Conservation (phyloP, 2,797 vertebrate species). For the Muscicapa striata region DNA sequence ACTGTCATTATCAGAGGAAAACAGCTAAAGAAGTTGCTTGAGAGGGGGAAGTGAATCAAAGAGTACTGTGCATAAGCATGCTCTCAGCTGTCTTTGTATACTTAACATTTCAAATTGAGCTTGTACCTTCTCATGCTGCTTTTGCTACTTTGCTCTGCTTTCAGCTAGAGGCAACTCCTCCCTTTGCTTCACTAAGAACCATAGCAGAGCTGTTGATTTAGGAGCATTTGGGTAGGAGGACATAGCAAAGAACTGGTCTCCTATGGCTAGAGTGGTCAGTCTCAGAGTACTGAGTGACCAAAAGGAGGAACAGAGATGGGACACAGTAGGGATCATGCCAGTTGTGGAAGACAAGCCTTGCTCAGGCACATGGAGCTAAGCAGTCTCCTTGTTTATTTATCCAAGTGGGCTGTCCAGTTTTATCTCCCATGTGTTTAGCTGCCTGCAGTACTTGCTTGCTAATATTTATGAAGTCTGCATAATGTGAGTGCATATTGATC, state of each 20-base stretch:
- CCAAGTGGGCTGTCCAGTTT: background rate
- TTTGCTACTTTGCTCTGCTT: background rate
- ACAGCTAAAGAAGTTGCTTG: background rate
- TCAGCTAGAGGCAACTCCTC: background rate
- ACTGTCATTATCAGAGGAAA: background rate
- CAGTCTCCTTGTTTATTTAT: background rate
- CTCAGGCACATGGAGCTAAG: background rate
- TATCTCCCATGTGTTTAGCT: background rate
- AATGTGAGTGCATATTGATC: background rate
- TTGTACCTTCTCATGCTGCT: background rate
- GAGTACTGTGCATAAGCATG: background rate
- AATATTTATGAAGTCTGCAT: background rate
- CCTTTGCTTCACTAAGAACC: background rate
- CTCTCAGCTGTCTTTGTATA: background rate
- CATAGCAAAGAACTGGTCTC: background rate
- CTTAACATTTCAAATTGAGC: background rate
- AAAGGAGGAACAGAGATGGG: background rate
- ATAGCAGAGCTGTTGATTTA: background rate
- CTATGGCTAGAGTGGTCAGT: background rate
- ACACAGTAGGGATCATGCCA: background rate
- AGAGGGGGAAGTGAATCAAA: background rate
- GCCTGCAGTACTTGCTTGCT: background rate
- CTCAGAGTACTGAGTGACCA: background rate
- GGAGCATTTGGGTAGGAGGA: background rate
- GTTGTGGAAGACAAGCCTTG: background rate